Conservation (phyloP, 2,888 invertebrate genomes). For the Acronicta aceris region DNA sequence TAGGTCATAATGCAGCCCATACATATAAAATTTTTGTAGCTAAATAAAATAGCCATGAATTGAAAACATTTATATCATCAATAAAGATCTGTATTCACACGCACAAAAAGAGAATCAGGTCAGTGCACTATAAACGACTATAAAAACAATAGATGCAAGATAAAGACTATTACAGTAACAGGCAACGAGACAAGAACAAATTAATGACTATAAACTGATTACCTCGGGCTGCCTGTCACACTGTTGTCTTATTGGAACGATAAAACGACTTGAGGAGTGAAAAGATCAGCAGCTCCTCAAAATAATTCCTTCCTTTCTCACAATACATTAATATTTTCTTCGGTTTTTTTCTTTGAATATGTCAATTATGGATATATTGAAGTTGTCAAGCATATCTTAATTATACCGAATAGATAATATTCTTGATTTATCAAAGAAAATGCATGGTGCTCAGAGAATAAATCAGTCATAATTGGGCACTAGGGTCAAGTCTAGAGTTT, state of each 20-base stretch:
- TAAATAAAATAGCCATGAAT: constrained; percentile 1
- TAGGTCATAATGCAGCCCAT: too few species aligned
- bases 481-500: too few species aligned
- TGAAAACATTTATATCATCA: neutral
- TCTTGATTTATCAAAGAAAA: too few species aligned
- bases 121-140: constrained; percentile 37
- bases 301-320: too few species aligned
- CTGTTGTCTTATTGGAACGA: constrained; percentile 21
- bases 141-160: constrained; percentile 58
- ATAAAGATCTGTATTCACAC: constrained; percentile 16
- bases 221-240: constrained; percentile 48
- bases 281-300: neutral
- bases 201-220: constrained; percentile 62
- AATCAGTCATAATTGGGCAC: too few species aligned
- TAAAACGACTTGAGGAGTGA: neutral
- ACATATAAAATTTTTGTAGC: too few species aligned
- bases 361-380: too few species aligned
- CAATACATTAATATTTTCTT: neutral
- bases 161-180: constrained; percentile 56
- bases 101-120: constrained; percentile 42
- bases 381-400: too few species aligned
- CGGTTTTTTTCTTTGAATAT: too few species aligned
- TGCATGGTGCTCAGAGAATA: neutral
- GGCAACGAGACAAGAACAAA: constrained; percentile 45
- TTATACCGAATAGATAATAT: too few species aligned